phyloP scores from a whole-genome alignment of 2,888 invertebrate species.

The Hyalella azteca region DNA sequence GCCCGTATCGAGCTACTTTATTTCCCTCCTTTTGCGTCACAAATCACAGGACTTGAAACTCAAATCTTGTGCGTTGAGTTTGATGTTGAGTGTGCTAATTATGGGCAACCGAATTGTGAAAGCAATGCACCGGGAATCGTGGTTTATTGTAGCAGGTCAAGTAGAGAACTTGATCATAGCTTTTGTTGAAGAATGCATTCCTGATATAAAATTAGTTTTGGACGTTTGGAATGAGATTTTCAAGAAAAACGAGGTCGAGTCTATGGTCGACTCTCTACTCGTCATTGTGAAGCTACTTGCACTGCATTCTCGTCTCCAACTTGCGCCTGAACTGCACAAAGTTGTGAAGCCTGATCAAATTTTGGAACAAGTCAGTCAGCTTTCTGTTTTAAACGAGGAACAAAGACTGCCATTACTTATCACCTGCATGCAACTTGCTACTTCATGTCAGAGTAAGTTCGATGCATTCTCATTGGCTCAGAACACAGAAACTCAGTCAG shows the following conservation, averaged over 20 bases:
- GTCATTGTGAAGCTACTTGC: not conserved
- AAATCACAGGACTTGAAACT: not conserved
- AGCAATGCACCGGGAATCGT: not conserved
- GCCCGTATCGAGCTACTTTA: not conserved
- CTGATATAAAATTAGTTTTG: not conserved
- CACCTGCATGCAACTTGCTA: not conserved
- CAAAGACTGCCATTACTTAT: not conserved
- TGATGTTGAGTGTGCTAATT: not conserved
- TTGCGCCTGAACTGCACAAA: not conserved
- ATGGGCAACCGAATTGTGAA: slow-evolving; percentile 7
- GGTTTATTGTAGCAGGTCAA: not conserved
- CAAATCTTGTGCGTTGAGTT: not conserved
- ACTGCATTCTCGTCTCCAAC: not conserved
- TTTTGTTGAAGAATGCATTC: not conserved
- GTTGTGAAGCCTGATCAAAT: slow-evolving; percentile 2
- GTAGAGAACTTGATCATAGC: not conserved
- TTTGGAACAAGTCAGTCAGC: not conserved
- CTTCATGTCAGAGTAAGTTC: not conserved
- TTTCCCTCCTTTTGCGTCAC: not conserved
- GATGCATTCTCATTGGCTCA: not conserved
- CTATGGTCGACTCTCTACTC: not conserved
- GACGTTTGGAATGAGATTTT: not conserved
- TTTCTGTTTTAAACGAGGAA: not conserved
- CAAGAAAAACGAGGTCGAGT: not conserved
- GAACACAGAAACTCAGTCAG: not conserved